phyloP scores from a whole-genome alignment of 92 coral and sea anemone species.

The Actinostola sp. region DNA sequence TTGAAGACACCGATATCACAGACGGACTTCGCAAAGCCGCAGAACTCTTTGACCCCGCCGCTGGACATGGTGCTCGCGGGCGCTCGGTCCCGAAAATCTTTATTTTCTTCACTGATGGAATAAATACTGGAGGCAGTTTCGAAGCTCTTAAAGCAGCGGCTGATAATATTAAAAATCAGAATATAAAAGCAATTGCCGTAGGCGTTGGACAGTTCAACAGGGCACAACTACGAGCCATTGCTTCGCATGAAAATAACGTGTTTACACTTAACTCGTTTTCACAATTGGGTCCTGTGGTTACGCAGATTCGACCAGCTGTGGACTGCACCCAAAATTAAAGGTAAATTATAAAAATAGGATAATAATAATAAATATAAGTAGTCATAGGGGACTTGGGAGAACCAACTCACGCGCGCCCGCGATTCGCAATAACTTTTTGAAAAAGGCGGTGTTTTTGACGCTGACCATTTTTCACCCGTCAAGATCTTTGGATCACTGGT shows the following conservation, averaged over 20 bases:
- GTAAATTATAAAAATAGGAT: not conserved
- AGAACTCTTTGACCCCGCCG: conserved; percentile 17
- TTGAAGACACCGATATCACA: conserved; percentile 34
- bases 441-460: too few relatives aligned
- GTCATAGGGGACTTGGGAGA: too few relatives aligned
- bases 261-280: conserved; percentile 35
- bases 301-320: conserved; percentile 47
- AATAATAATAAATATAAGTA: too few relatives aligned
- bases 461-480: too few relatives aligned
- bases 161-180: conserved; percentile 12
- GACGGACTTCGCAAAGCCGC: conserved; percentile 38
- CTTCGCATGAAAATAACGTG: conserved; percentile 53
- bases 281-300: conserved; percentile 56
- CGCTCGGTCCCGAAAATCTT: conserved; percentile 56
- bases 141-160: conserved; percentile 5
- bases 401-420: too few relatives aligned
- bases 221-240: conserved; percentile 50
- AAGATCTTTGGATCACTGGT: too few relatives aligned
- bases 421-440: too few relatives aligned
- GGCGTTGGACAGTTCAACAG: conserved; percentile 47
- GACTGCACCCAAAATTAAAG: conserved; percentile 4
- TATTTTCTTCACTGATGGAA: conserved; percentile 80
- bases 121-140: conserved; percentile 24
- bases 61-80: conserved; percentile 56
- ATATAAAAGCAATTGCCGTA: conserved; percentile 58